A percentile compares a stretch with the other conserved stretches of the same genome.
Conservation (phyloP, 2,113 vertebrate genomes). For the Rhegmatorhina hoffmannsi region DNA sequence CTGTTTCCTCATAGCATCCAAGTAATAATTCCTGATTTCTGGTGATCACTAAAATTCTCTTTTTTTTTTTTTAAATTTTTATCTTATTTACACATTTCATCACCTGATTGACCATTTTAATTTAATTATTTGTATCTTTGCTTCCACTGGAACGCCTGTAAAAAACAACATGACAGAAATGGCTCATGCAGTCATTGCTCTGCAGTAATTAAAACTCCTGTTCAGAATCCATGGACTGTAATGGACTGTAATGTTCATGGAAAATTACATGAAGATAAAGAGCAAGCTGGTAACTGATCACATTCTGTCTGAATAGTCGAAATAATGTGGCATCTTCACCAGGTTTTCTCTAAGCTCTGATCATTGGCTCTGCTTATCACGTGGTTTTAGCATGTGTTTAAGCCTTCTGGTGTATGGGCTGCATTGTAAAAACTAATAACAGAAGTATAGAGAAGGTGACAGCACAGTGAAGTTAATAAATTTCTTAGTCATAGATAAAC, state of each 20-base stretch:
- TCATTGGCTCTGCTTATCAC: neutral
- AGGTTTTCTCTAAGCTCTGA: neutral
- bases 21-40: neutral
- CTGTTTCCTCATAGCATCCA: neutral
- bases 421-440: neutral
- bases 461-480: neutral
- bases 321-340: neutral
- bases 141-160: neutral
- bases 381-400: neutral
- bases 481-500: neutral
- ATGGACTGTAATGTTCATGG: neutral
- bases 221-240: neutral
- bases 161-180: neutral
- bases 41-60: neutral
- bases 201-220: neutral
- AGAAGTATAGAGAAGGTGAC: neutral
- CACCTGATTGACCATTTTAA: neutral
- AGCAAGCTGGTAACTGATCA: neutral
- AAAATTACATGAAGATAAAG: neutral
- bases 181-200: neutral
- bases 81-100: neutral
- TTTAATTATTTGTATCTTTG: neutral
- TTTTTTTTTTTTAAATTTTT: neutral
- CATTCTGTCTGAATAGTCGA: neutral
- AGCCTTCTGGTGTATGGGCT: neutral